Evolutionary conservation across 2,113 vertebrate genomes (phyloP).

Genomic region (Danionella cerebrum): DNA sequence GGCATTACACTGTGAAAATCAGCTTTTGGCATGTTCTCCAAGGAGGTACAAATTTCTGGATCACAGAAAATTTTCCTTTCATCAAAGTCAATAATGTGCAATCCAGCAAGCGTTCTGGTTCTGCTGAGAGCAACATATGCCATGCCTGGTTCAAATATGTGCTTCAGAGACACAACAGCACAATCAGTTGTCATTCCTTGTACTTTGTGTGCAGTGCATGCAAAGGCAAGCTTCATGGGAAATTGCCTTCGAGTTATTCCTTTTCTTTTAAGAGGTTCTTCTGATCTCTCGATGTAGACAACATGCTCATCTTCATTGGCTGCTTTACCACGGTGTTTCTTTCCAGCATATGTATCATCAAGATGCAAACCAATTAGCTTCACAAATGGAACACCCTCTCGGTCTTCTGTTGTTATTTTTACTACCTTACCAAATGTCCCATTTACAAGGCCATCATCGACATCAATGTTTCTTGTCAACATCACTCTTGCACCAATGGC

Average conservation of each 20-base stretch:
- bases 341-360: background rate
- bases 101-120: constrained; percentile 16
- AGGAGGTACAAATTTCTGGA: background rate
- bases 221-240: background rate
- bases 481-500: constrained; percentile 27
- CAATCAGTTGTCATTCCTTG: constrained; percentile 25
- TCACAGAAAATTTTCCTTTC: constrained; percentile 27
- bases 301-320: background rate
- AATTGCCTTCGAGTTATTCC: constrained; percentile 4
- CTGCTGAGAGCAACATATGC: constrained; percentile 30
- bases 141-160: constrained; percentile 32
- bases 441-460: constrained; percentile 28
- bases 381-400: background rate
- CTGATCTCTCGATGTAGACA: constrained; percentile 22
- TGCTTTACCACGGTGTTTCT: background rate
- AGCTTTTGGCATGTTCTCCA: constrained; percentile 1
- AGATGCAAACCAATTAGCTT: constrained; percentile 16
- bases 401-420: background rate
- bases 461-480: constrained; percentile 31
- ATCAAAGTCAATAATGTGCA: constrained; percentile 17
- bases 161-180: constrained; percentile 19
- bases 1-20: background rate
- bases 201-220: background rate
- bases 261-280: constrained; percentile 11
- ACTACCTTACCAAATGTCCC: constrained; percentile 12